phyloP scores from a whole-genome alignment of 2,888 invertebrate genomes.

The Melinaea marsaeus region DNA sequence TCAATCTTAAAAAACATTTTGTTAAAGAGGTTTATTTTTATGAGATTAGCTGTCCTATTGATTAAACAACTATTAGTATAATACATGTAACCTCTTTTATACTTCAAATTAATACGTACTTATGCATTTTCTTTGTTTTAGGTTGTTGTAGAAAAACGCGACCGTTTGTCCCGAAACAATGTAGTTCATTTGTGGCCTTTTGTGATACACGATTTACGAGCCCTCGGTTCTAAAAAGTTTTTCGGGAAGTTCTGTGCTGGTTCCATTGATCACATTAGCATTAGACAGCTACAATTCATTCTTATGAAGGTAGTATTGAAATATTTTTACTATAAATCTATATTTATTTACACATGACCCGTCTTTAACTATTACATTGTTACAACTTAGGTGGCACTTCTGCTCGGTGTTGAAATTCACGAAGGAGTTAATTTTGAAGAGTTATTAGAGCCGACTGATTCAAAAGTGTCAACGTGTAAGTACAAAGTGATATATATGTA shows the following conservation, averaged over 20 bases:
- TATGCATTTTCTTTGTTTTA: constrained; percentile 37
- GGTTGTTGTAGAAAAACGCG: constrained; percentile 95
- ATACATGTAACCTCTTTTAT: no score
- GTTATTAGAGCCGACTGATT: constrained; percentile 85
- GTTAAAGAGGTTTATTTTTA: no score
- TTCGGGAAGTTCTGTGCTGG: constrained; percentile 99
- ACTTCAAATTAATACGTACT: no score
- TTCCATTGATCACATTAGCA: constrained; percentile 98
- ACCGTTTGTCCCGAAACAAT: constrained; percentile 96
- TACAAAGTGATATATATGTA: constrained; percentile 12
- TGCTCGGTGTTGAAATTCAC: constrained; percentile 97
- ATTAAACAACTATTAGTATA: no score
- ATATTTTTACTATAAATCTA: background rate
- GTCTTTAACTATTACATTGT: background rate
- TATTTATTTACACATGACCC: background rate
- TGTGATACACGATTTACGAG: constrained; percentile 95
- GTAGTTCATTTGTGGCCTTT: constrained; percentile 99
- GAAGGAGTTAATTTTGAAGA: constrained; percentile 94
- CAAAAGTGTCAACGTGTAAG: constrained; percentile 64
- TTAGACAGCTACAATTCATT: constrained; percentile 96
- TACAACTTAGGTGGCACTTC: constrained; percentile 80
- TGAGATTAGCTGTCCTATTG: no score
- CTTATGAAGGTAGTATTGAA: constrained; percentile 86
- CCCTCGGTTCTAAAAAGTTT: constrained; percentile 97
- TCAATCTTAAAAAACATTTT: no score